phyloP scores from a whole-genome alignment of 2,888 invertebrate species.

The Tineola bisselliella region DNA sequence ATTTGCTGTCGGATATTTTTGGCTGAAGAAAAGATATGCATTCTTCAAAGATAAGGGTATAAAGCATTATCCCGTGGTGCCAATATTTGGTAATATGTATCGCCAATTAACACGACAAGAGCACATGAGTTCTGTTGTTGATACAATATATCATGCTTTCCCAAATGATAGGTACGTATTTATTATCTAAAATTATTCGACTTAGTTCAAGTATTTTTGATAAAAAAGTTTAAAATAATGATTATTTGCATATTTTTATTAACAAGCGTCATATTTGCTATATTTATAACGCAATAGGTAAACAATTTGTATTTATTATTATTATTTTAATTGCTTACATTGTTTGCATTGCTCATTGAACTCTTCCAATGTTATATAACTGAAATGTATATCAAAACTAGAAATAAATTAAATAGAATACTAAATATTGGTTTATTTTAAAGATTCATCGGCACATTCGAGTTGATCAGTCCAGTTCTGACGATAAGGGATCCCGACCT shows the following conservation, averaged over 20 bases:
- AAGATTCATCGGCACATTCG: constrained; percentile 42
- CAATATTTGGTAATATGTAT: constrained; percentile 8
- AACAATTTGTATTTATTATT: too few species aligned
- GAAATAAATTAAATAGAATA: too few species aligned
- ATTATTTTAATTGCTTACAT: too few species aligned
- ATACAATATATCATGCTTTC: neutral
- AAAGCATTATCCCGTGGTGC: neutral
- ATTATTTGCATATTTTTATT: neutral
- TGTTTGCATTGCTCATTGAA: too few species aligned
- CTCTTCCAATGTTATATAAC: too few species aligned
- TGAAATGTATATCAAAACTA: too few species aligned
- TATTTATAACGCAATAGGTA: too few species aligned
- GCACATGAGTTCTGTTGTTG: neutral
- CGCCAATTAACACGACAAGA: neutral
- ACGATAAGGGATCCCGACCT: constrained; percentile 34
- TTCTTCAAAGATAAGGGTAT: constrained; percentile 8
- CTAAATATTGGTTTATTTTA: constrained; percentile 17
- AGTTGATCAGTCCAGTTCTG: constrained; percentile 26
- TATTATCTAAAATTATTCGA: neutral
- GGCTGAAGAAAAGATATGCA: neutral
- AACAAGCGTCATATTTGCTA: neutral
- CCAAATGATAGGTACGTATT: neutral
- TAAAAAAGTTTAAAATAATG: too few species aligned
- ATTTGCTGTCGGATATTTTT: neutral
- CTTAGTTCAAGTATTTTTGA: neutral